Evolutionary conservation across 2,113 vertebrate genomes (phyloP), one percentile per base, ranked within the genome.

Genomic region (Excalfactoria chinensis): DNA sequence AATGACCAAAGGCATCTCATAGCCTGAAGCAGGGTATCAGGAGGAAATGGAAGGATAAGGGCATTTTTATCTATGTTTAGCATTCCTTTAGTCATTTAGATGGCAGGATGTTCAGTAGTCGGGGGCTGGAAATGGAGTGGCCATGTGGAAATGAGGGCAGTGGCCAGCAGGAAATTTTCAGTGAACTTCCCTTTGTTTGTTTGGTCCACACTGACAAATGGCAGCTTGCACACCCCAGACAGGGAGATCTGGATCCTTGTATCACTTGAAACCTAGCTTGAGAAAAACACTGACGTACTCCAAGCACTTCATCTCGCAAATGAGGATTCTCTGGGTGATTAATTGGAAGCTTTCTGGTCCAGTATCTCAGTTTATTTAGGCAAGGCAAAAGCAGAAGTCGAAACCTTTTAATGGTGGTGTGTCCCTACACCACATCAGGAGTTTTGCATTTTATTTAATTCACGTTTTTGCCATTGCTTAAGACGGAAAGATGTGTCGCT

Each of bases 31-130:
- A 56, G 62, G 55, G 11, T 5, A 2, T 1, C 5, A 51, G 28
- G 32, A 73, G 44, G 15, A 77, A 37, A 30, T 26, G 28, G 26
- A n/a, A 34, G 30, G 70, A 13, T 32, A 26, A 37, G 67, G 53
- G 34, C 28, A 16, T 55, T 58, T 62, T 58, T 28, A 64, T 64
- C 34, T 41, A 8, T 1, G 0, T 32, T 75, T 22, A 37, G 34
- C 13, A 3, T 75, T 51, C 56, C 48, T 83, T 71, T 28, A 53
- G 37, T 34, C 7, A n/a, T 68, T 67, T 21, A 23, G 28, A 9
- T 0, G 0, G 10, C 55, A 46, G n/a, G 26, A 53, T 17, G 25
- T 30, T 53, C 51, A 53, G 15, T 16, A 30, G 26, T 28, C 26
- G 17, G 26, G 1, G 15, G 51, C 51, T 53, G 51, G 51, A 53